Evolutionary conservation across 2,797 vertebrate species (phyloP), one percentile per base, ranked within the genome.

Genomic region (Allobates femoralis): DNA sequence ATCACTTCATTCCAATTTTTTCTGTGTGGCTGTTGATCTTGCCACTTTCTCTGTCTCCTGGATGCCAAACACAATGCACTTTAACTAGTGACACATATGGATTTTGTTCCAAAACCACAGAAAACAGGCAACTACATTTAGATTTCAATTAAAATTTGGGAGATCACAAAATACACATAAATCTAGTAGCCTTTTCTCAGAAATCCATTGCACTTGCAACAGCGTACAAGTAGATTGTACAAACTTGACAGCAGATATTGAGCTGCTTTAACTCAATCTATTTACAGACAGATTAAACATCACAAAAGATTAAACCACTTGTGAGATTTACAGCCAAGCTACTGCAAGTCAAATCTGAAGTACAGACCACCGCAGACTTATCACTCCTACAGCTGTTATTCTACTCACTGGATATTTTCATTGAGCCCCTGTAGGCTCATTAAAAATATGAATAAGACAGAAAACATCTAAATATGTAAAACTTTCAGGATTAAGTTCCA

Each of bases 321-420:
- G 15, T 32, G 37, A 62, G 78, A 76, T 81, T 18, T 19, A 26
- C 75, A 41, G 11, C n/a, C 60, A 85, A 84, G 83, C 53, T 51
- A 28, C 5, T 21, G 55, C 87, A 89, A 81, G 18, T 66, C 74
- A 89, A 77, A 23, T 32, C 58, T 8, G 77, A 86, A 91, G 87
- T 1, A 83, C 74, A 88, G 71, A 41, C 66, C 89, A 83, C 18
- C 85, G 60, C 81, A 79, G 80, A 88, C 67, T n/a, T 50, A 74
- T 50, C 37, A 90, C 80, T 89, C 51, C 55, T 81, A 60, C n/a
- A 86, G 19, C 15, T 86, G 55, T 82, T 46, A 86, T 89, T 81
- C 67, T 86, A 88, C 1, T 51, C 87, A 79, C 14, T 55, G 53
- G 32, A 28, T 84, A 51, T 66, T 85, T 79, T 87, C 81, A 91